Percentiles rank a stretch among this genome's conserved stretches.
Evolutionary conservation across 2,113 vertebrate genomes (phyloP).

Genomic region (Pseudonaja textilis): DNA sequence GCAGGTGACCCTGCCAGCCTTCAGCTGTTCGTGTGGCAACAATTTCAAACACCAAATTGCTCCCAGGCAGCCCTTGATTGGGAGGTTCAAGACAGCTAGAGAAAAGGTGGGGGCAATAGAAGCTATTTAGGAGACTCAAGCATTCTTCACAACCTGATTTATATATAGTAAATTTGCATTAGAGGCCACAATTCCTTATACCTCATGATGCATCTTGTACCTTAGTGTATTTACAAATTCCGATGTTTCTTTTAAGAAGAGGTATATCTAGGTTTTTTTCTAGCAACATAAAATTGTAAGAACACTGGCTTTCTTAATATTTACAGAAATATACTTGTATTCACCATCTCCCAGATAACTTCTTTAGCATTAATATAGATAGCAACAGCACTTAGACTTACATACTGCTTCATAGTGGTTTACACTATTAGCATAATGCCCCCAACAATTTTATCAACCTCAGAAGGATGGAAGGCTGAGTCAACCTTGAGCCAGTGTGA

Average conservation of each 20-base stretch:
- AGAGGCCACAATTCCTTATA: conserved; percentile 59
- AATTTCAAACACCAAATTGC: conserved; percentile 92
- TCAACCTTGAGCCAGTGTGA: background rate
- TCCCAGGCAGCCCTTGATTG: conserved; percentile 76
- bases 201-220: conserved; percentile 66
- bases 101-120: conserved; percentile 55
- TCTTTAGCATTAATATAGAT: background rate
- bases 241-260: conserved; percentile 7
- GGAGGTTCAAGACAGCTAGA: conserved; percentile 58
- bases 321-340: background rate
- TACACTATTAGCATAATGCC: background rate
- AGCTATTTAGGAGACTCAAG: conserved; percentile 58
- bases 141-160: conserved; percentile 65
- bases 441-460: background rate
- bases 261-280: conserved; percentile 49
- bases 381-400: background rate
- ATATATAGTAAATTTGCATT: conserved; percentile 69
- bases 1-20: conserved; percentile 85
- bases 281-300: conserved; percentile 28
- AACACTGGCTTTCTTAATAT: background rate
- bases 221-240: conserved; percentile 56
- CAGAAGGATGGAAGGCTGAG: background rate
- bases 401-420: background rate
- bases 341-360: background rate
- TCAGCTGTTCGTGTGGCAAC: conserved; percentile 87